Evolutionary conservation across 2,113 vertebrate genomes (phyloP).

Genomic region (Hyperopisus bebe): DNA sequence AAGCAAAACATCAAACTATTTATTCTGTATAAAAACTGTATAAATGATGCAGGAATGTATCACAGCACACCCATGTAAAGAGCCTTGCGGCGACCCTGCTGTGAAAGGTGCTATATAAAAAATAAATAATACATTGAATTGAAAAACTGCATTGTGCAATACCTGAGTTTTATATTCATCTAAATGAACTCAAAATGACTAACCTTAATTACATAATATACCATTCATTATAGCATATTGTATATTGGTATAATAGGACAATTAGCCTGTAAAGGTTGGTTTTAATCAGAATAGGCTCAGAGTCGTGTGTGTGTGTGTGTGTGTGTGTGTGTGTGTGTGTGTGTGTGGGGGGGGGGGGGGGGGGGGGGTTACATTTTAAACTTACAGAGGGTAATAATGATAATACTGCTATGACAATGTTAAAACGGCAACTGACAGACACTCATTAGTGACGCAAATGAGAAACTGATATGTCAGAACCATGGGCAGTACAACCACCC

Average conservation of each 20-base stretch:
- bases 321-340: no score
- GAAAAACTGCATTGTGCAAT: not conserved
- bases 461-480: no score
- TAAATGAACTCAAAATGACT: not conserved
- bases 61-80: not conserved
- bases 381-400: no score
- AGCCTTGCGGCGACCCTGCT: not conserved
- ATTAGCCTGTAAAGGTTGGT: not conserved
- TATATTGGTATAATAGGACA: not conserved
- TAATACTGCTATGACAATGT: no score
- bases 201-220: not conserved
- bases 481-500: no score
- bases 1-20: not conserved
- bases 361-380: no score
- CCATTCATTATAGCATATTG: not conserved
- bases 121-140: not conserved
- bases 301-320: no score
- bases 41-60: not conserved
- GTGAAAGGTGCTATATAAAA: not conserved
- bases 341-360: no score
- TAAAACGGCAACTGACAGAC: no score
- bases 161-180: not conserved
- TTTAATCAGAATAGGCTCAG: no score
- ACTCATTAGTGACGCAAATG: no score
- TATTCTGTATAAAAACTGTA: not conserved